Base-by-base conservation (phyloP, 1,140 invertebrate genomes). In the Gonatopus flavifemur region DNA sequence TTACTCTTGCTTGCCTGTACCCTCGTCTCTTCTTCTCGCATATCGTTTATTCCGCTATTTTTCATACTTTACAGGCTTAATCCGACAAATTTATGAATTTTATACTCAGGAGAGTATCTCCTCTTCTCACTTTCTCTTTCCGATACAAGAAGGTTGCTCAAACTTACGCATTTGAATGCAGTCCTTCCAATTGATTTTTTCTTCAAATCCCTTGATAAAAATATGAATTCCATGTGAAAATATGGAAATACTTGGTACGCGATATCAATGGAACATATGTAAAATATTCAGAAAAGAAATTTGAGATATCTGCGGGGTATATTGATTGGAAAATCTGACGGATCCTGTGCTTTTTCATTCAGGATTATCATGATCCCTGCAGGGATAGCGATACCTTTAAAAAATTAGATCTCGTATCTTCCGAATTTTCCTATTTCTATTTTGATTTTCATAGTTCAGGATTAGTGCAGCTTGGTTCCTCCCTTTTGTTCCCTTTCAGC, bases 51-150 rank as follows among this genome's bases (percentile, higher is more conserved):
- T 57, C 50, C 19, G 41, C 37, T 56, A 56, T 64, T 66, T 66
- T 64, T 66, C 59, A 59, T 52, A 43, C 59, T 66, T 58, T 55
- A 52, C 19, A 42, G 42, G 24, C 40, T 57, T 66, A 62, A 66
- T 66, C 56, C 42, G 19, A 40, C 9, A 48, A 58, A 66, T 66
- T 66, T 64, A 58, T 62, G 59, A 57, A 59, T 57, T 48, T 22
- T 12, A 8, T 25, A 39, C 47, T 52, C 37, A 5, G 21, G 28
- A 18, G 25, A 38, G 25, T 15, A 12, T 50, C n/a, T 41, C 40
- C 21, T 12, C 13, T 3, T 12, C 25, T 18, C 22, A 8, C 13
- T 15, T 13, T 53, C 20, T 21, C 19, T 35, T 44, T 35, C 16
- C 15, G 3, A 32, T 22, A 22, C 19, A 24, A 19, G 31, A 8